phyloP scores from a whole-genome alignment of 37 sponge, comb jelly and placozoan genomes.

The Ianthella basta region DNA sequence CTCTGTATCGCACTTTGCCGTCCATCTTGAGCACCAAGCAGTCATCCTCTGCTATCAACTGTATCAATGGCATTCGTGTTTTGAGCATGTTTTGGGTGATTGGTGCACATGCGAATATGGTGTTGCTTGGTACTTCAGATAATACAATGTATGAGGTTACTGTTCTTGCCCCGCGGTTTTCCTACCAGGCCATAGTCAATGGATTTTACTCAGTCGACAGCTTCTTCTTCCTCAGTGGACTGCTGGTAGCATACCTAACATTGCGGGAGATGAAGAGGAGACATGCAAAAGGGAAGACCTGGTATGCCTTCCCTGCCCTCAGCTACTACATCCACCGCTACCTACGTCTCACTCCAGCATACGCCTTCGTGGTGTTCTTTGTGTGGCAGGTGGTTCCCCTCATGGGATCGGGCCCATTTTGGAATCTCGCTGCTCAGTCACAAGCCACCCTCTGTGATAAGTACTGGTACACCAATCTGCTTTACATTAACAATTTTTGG shows the following conservation, averaged over 20 bases:
- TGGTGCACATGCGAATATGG: slow-evolving; percentile 46
- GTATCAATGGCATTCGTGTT: slow-evolving; percentile 81
- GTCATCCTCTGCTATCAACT: slow-evolving; percentile 61
- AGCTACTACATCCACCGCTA: slow-evolving; percentile 78
- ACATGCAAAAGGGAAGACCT: slow-evolving; percentile 17
- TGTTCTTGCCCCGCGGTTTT: slow-evolving; percentile 27
- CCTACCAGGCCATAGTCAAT: slow-evolving; percentile 61
- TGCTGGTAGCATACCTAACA: slow-evolving; percentile 66
- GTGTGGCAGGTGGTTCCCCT: slow-evolving; percentile 54
- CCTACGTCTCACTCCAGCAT: slow-evolving; percentile 80
- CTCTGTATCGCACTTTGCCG: slow-evolving; percentile 59
- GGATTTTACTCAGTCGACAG: slow-evolving; percentile 71
- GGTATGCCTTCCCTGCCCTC: slow-evolving; percentile 49
- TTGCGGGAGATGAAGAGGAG: slow-evolving; percentile 58
- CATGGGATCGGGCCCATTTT: slow-evolving; percentile 48
- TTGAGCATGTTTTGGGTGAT: slow-evolving; percentile 89
- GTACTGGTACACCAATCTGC: slow-evolving; percentile 92
- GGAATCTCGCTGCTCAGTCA: background rate
- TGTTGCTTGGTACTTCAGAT: background rate
- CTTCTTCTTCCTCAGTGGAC: slow-evolving; percentile 81
- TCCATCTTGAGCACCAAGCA: slow-evolving; percentile 58
- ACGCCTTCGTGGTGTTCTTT: slow-evolving; percentile 72
- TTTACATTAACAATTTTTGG: slow-evolving; percentile 93
- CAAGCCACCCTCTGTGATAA: slow-evolving; percentile 42
- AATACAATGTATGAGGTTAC: background rate